These are phyloP conservation scores for Mugil cephalus DNA, from an alignment of 2,113 vertebrate species.

Conservation along the genomic window DNA sequence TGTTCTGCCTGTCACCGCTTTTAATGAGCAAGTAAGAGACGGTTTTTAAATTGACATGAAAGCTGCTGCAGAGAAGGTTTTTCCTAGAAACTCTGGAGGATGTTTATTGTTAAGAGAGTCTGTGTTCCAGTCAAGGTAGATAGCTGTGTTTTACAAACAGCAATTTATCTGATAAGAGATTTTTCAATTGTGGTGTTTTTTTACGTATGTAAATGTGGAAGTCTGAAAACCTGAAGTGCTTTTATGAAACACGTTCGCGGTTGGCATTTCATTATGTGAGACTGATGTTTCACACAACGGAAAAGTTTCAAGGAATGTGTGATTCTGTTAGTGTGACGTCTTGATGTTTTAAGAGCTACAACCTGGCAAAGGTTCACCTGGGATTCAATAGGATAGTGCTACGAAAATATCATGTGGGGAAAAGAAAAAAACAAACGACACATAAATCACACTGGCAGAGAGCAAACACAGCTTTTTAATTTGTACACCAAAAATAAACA, in stretches of 20 bases:
- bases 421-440: no score
- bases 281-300: no score
- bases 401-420: no score
- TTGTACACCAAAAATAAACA: not conserved
- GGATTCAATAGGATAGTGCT: no score
- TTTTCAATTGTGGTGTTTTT: not conserved
- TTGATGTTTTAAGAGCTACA: no score
- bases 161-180: not conserved
- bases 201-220: not conserved
- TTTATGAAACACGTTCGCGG: not conserved
- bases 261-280: no score
- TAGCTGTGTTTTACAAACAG: slow-evolving; percentile 5
- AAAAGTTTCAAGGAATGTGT: no score
- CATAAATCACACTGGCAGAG: not conserved
- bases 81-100: slow-evolving; percentile 35
- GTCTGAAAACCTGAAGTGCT: slow-evolving; percentile 4
- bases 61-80: slow-evolving; percentile 45
- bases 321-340: no score
- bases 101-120: slow-evolving; percentile 33
- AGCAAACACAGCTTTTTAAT: not conserved
- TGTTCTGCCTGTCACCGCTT: slow-evolving; percentile 38
- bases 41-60: slow-evolving; percentile 45
- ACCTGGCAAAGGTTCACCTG: no score
- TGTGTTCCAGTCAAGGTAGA: slow-evolving; percentile 20
- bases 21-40: slow-evolving; percentile 50